Conservation (phyloP, 35 echinoderm and acorn worm genomes). For the Apostichopus californicus region DNA sequence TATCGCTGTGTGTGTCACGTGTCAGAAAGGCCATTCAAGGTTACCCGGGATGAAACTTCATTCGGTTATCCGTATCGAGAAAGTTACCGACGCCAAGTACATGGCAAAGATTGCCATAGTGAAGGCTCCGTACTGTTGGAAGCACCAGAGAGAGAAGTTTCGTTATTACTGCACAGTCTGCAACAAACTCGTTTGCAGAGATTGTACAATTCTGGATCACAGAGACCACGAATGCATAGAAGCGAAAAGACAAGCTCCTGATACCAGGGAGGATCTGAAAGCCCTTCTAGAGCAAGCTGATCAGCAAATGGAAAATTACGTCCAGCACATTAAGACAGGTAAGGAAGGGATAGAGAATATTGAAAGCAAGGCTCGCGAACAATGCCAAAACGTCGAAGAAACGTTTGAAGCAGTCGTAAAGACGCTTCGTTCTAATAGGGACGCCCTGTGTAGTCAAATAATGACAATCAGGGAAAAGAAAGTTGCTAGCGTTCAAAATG, state of each 20-base stretch:
- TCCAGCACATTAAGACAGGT: background rate
- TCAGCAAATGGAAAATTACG: conserved; percentile 10
- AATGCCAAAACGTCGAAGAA: conserved; percentile 33
- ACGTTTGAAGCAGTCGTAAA: conserved; percentile 10
- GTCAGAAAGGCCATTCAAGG: conserved; percentile 44
- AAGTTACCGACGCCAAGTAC: conserved; percentile 34
- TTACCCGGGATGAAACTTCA: conserved; percentile 43
- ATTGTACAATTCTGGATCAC: conserved; percentile 50
- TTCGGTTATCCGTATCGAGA: conserved; percentile 38
- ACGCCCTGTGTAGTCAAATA: conserved; percentile 25
- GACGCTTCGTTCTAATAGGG: background rate
- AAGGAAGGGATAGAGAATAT: background rate
- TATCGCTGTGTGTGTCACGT: conserved; percentile 38
- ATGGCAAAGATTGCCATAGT: conserved; percentile 40
- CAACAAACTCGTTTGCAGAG: conserved; percentile 30
- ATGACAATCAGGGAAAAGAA: conserved; percentile 16
- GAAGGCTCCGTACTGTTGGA: conserved; percentile 29
- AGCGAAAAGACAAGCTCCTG: conserved; percentile 37
- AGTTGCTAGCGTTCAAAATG: background rate
- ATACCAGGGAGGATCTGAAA: background rate
- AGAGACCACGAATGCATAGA: conserved; percentile 53
- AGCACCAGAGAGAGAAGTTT: conserved; percentile 47
- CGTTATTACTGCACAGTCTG: conserved; percentile 36
- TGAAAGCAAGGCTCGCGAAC: background rate
- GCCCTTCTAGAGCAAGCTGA: conserved; percentile 12